phyloP scores from a whole-genome alignment of 2,888 invertebrate species.

The Pristionchus entomophagus region DNA sequence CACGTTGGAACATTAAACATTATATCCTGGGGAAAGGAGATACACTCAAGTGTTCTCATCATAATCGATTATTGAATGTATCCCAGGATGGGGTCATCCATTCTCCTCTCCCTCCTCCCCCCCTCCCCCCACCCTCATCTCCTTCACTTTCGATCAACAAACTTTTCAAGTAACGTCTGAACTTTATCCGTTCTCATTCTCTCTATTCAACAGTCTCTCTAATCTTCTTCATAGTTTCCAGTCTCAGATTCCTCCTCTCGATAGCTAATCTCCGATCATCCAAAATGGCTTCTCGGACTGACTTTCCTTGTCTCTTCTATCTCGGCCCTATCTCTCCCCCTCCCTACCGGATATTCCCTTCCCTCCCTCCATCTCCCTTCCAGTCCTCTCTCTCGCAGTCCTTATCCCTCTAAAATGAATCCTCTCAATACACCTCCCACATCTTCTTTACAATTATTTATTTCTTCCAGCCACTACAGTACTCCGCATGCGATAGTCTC shows the following conservation, averaged over 20 bases:
- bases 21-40: no score
- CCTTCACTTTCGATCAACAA: conserved; percentile 2
- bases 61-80: conserved; percentile 11
- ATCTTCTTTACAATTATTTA: not conserved
- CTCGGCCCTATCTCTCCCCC: not conserved
- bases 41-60: not conserved
- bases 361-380: not conserved
- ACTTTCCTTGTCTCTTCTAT: not conserved
- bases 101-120: not conserved
- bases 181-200: conserved; percentile 2
- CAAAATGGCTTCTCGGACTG: not conserved
- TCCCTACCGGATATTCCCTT: not conserved
- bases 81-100: conserved; percentile 2
- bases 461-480: conserved; percentile 27
- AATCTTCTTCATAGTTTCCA: not conserved
- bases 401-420: not conserved
- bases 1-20: no score
- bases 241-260: no score
- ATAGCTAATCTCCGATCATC: conserved; percentile 12
- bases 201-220: not conserved
- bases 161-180: not conserved
- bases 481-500: not conserved
- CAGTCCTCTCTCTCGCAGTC: not conserved
- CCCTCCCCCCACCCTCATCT: not conserved
- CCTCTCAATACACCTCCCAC: not conserved